A percentile compares a stretch with the other conserved stretches of the same genome.
phyloP scores from a whole-genome alignment of 2,797 vertebrate species.

The Gobionotothen gibberifrons region DNA sequence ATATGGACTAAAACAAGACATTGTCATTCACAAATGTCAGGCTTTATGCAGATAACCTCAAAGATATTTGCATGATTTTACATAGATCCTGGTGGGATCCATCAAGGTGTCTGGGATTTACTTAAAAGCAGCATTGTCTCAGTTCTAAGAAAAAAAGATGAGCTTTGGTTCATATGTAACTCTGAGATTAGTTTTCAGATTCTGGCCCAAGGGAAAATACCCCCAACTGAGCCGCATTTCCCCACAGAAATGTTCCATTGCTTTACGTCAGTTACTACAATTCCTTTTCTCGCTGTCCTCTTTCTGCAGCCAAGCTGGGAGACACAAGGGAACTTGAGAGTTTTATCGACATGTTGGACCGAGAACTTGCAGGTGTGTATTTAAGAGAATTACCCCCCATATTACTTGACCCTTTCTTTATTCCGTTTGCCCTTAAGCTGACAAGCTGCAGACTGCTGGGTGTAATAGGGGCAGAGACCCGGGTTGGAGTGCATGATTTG shows the following conservation, averaged over 20 bases:
- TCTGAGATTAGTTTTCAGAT: constrained; percentile 61
- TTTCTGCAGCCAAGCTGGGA: constrained; percentile 81
- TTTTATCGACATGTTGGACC: constrained; percentile 86
- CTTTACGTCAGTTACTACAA: constrained; percentile 38
- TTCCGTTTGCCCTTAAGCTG: constrained; percentile 39
- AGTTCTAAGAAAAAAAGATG: constrained; percentile 36
- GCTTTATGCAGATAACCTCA: constrained; percentile 22
- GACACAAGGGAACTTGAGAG: constrained; percentile 85
- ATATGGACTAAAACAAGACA: constrained; percentile 35
- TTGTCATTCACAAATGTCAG: constrained; percentile 20
- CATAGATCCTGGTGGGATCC: constrained; percentile 28
- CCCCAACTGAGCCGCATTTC: constrained; percentile 65
- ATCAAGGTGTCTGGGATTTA: constrained; percentile 33
- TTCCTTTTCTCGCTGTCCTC: constrained; percentile 50
- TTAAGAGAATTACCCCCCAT: constrained; percentile 59
- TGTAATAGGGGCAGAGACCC: constrained; percentile 23
- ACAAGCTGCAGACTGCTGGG: constrained; percentile 36
- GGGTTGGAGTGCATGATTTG: constrained; percentile 34
- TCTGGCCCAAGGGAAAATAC: constrained; percentile 77
- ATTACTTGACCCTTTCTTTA: constrained; percentile 55
- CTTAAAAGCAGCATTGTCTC: constrained; percentile 46
- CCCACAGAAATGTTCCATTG: constrained; percentile 67
- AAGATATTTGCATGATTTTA: constrained; percentile 14
- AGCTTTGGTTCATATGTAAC: constrained; percentile 56
- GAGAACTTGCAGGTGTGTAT: constrained; percentile 83